These are phyloP conservation scores for Suricata suricatta DNA, from an alignment of 2,113 vertebrate species.

Conservation along the genomic window DNA sequence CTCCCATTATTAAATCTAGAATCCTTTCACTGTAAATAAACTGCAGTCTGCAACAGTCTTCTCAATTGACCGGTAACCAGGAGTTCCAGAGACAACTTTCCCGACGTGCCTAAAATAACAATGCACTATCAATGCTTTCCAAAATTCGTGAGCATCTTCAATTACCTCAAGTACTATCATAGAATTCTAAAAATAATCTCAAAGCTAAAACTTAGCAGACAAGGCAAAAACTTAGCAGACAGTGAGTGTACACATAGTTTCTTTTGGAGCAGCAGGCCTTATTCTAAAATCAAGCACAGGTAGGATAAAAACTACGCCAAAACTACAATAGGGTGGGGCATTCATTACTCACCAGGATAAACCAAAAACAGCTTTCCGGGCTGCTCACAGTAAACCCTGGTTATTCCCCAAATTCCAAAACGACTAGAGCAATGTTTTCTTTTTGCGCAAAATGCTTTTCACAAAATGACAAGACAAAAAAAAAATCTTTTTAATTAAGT, in stretches of 20 bases:
- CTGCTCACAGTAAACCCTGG: background rate
- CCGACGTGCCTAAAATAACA: slow-evolving; percentile 46
- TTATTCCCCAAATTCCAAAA: background rate
- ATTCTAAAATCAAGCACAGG: slow-evolving; percentile 36
- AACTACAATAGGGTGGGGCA: slow-evolving; percentile 55
- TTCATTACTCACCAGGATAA: background rate
- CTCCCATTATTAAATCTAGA: background rate
- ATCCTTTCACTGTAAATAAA: slow-evolving; percentile 8
- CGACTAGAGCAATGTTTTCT: background rate
- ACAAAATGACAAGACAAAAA: background rate
- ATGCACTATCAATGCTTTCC: slow-evolving; percentile 1
- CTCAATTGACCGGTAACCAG: background rate
- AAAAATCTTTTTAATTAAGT: background rate
- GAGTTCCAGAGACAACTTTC: slow-evolving; percentile 49
- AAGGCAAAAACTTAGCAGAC: background rate
- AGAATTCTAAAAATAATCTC: slow-evolving; percentile 55
- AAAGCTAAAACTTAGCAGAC: background rate
- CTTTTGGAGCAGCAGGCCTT: background rate
- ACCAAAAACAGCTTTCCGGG: background rate
- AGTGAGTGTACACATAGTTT: background rate
- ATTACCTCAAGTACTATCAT: background rate
- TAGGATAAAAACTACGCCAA: background rate
- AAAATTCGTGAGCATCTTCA: slow-evolving; percentile 45
- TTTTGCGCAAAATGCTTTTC: slow-evolving; percentile 25
- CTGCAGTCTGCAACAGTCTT: background rate